A percentile compares a stretch with the other conserved stretches of the same genome.
phyloP scores from a whole-genome alignment of 2,797 vertebrate species.

The Miichthys miiuy region DNA sequence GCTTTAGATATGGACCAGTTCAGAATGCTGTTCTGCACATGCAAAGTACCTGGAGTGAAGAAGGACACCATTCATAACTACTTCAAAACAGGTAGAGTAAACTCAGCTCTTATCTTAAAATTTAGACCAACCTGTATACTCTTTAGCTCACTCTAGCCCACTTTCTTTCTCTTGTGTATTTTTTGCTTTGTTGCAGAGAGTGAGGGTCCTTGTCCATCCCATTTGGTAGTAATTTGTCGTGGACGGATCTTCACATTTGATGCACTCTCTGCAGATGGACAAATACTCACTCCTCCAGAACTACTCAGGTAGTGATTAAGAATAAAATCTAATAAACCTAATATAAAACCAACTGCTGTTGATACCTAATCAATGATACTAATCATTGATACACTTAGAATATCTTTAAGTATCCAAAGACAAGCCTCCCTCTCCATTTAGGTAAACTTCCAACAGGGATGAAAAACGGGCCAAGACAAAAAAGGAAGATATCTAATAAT shows the following conservation, averaged over 20 bases:
- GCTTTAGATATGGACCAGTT: conserved; percentile 95
- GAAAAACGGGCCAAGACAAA: no score
- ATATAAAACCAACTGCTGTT: not conserved
- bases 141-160: not conserved
- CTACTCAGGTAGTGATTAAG: conserved; percentile 87
- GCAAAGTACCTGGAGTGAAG: conserved; percentile 92
- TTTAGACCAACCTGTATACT: not conserved
- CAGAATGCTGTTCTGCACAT: conserved; percentile 93
- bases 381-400: no score
- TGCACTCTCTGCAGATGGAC: conserved; percentile 84
- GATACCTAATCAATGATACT: no score
- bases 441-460: no score
- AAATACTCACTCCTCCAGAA: conserved; percentile 92
- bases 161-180: conserved; percentile 22
- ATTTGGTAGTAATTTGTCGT: conserved; percentile 90
- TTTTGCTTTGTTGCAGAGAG: conserved; percentile 83
- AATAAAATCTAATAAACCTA: not conserved
- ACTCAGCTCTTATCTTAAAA: not conserved
- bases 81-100: conserved; percentile 92
- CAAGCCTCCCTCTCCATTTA: no score
- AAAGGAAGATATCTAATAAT: no score
- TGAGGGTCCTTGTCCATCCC: conserved; percentile 92
- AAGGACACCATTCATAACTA: conserved; percentile 90
- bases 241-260: conserved; percentile 94
- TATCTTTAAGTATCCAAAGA: no score